These are phyloP conservation scores for Notiomystis cincta DNA, from an alignment of 2,113 vertebrate species.

Conservation along the genomic window DNA sequence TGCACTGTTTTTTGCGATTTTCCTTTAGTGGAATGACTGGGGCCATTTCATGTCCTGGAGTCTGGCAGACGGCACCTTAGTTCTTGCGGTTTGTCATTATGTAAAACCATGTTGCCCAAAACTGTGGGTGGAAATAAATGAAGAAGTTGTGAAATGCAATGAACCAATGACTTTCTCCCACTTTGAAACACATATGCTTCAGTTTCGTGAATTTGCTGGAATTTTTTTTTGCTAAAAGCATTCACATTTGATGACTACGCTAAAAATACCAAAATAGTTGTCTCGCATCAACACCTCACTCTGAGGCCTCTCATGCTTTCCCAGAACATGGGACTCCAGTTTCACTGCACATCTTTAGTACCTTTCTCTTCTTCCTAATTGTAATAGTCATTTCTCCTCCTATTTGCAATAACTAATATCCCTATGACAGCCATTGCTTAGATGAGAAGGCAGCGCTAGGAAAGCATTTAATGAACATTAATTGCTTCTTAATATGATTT, in stretches of 20 bases:
- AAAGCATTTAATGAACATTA: slow-evolving; percentile 52
- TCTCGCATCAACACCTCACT: neutral
- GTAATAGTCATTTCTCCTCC: neutral
- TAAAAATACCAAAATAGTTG: neutral
- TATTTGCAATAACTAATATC: neutral
- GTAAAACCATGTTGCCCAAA: neutral
- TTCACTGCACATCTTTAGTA: neutral
- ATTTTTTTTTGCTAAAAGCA: neutral
- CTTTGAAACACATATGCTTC: neutral
- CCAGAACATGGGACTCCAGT: neutral
- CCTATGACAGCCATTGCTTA: slow-evolving; percentile 5
- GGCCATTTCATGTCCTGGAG: neutral
- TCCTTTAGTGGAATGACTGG: neutral
- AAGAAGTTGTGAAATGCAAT: neutral
- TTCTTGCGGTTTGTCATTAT: neutral
- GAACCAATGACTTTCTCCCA: neutral
- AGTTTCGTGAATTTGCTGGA: neutral
- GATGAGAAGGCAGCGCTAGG: slow-evolving; percentile 24
- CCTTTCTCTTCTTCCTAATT: neutral
- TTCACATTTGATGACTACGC: neutral
- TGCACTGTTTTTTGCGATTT: neutral
- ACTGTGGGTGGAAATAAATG: neutral
- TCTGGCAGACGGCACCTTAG: neutral
- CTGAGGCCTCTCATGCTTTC: neutral
- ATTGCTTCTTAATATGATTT: slow-evolving; percentile 58